Evolutionary conservation across 2,113 vertebrate genomes (phyloP).

Genomic region (Colius striatus): DNA sequence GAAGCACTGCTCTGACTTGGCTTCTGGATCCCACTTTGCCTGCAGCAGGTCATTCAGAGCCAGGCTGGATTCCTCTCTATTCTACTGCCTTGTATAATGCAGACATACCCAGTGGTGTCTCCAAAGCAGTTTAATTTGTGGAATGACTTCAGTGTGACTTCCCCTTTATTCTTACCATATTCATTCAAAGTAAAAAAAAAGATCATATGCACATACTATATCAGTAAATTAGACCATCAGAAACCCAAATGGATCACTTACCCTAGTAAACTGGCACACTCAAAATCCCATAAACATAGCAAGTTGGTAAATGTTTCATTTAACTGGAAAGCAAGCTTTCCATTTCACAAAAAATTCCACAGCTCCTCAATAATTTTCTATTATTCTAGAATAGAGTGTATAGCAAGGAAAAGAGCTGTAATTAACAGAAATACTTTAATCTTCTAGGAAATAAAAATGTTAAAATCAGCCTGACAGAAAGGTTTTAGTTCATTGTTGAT

Average conservation of each 20-base stretch:
- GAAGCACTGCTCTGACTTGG: fast-evolving
- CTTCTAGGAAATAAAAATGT: background rate
- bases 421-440: background rate
- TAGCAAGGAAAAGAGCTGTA: background rate
- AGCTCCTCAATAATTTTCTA: background rate
- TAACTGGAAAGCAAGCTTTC: background rate
- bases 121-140: background rate
- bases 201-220: background rate
- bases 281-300: background rate
- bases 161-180: background rate
- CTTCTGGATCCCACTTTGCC: background rate
- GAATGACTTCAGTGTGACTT: background rate
- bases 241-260: background rate
- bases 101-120: fast-evolving
- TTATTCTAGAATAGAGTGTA: background rate
- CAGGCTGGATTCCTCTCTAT: fast-evolving
- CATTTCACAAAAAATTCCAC: background rate
- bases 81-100: fast-evolving
- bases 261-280: background rate
- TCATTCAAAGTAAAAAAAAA: background rate
- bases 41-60: background rate
- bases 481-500: background rate
- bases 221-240: background rate
- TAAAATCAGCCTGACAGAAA: background rate
- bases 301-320: background rate